Conservation (phyloP, 2,797 vertebrate genomes). For the Epinephelus awoara region DNA sequence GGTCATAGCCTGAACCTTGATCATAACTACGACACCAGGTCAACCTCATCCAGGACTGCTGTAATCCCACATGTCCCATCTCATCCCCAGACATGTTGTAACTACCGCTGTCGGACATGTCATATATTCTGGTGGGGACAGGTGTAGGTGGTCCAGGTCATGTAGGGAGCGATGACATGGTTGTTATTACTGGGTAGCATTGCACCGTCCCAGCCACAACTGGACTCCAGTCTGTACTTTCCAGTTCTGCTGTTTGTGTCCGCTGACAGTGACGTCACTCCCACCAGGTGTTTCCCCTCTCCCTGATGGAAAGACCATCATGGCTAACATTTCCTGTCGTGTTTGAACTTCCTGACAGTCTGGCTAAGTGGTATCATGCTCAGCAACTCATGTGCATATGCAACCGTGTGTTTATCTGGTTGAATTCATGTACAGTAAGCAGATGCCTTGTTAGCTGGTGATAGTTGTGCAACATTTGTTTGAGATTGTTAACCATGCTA, state of each 20-base stretch:
- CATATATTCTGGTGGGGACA: slow-evolving; percentile 43
- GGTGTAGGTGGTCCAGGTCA: slow-evolving; percentile 19
- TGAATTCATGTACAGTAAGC: slow-evolving; percentile 17
- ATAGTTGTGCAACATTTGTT: neutral
- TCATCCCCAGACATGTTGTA: slow-evolving; percentile 32
- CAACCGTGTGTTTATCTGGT: slow-evolving; percentile 28
- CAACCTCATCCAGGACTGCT: slow-evolving; percentile 55
- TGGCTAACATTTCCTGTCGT: slow-evolving; percentile 76
- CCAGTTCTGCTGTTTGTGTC: slow-evolving; percentile 84
- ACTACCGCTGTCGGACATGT: slow-evolving; percentile 27
- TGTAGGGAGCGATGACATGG: slow-evolving; percentile 39
- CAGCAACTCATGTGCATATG: slow-evolving; percentile 13
- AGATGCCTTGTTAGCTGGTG: neutral
- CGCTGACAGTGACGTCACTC: slow-evolving; percentile 73
- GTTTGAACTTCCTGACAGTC: slow-evolving; percentile 80
- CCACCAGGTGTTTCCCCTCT: slow-evolving; percentile 88
- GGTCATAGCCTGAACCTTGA: slow-evolving; percentile 56
- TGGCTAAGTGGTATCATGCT: slow-evolving; percentile 45
- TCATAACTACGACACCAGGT: slow-evolving; percentile 51
- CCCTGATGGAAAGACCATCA: slow-evolving; percentile 74
- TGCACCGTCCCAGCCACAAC: slow-evolving; percentile 31
- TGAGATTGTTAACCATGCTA: neutral
- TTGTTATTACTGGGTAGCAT: slow-evolving; percentile 61
- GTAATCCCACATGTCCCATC: slow-evolving; percentile 34
- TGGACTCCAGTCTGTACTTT: slow-evolving; percentile 80